phyloP scores from a whole-genome alignment of 1,140 invertebrate genomes.

The Heterodera schachtii region DNA sequence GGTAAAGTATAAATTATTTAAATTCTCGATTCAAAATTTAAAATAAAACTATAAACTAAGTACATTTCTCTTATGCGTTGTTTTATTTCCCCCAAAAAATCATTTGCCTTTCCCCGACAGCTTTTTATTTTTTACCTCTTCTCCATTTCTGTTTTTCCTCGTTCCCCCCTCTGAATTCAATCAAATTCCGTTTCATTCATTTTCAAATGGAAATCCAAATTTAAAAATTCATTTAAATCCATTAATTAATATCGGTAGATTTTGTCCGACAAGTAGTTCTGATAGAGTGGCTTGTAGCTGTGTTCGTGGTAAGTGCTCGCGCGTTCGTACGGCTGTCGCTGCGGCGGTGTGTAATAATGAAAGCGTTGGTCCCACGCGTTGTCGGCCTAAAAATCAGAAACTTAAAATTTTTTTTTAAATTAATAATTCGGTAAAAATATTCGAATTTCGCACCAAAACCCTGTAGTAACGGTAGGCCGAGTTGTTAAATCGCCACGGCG shows the following conservation, averaged over 20 bases:
- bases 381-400: neutral
- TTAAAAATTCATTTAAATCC: neutral
- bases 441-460: slow-evolving; percentile 7
- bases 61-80: no score
- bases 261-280: slow-evolving; percentile 8
- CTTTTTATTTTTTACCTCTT: neutral
- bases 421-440: neutral
- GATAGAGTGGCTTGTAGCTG: slow-evolving; percentile 11
- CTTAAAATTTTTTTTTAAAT: no score
- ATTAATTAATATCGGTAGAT: slow-evolving; percentile 9
- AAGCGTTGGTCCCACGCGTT: slow-evolving; percentile 23
- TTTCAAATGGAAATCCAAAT: neutral
- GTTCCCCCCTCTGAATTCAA: neutral
- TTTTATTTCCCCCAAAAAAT: no score
- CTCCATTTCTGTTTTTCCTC: no score
- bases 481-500: slow-evolving; percentile 13
- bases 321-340: slow-evolving; percentile 3
- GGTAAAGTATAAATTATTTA: no score
- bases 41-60: no score
- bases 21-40: no score
- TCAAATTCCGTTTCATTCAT: no score
- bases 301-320: slow-evolving; percentile 5
- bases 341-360: slow-evolving; percentile 24
- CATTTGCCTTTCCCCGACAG: neutral
- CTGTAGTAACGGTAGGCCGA: slow-evolving; percentile 25